Conservation (phyloP, 2,113 vertebrate species). For the Climacteris rufus region DNA sequence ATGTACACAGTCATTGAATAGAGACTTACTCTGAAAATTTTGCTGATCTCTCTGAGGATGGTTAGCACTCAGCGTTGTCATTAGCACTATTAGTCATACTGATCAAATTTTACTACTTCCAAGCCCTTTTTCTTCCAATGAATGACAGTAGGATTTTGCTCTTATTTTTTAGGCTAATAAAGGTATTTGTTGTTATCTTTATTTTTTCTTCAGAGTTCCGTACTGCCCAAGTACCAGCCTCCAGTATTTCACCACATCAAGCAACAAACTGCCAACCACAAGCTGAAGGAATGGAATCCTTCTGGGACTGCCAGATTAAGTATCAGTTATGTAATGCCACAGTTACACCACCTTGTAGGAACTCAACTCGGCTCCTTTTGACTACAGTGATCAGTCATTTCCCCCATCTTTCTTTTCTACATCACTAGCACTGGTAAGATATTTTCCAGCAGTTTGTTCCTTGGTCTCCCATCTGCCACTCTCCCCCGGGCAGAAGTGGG, state of each 20-base stretch:
- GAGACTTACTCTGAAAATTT: not conserved
- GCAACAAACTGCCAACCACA: not conserved
- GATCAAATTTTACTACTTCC: not conserved
- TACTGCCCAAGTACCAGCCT: not conserved
- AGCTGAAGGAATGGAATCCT: not conserved
- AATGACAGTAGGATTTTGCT: not conserved
- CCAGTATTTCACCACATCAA: not conserved
- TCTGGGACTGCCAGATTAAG: not conserved
- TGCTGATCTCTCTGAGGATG: not conserved
- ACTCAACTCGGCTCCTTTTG: not conserved
- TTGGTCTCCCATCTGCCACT: conserved; percentile 22
- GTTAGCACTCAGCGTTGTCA: not conserved
- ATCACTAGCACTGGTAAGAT: conserved; percentile 1
- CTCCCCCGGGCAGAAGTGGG: not conserved
- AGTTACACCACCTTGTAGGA: not conserved
- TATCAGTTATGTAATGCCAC: not conserved
- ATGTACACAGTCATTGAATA: not conserved
- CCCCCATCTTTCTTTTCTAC: not conserved
- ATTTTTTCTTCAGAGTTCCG: not conserved
- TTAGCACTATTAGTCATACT: not conserved
- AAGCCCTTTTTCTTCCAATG: not conserved
- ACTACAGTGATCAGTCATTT: not conserved
- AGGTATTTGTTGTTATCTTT: not conserved
- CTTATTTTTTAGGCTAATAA: not conserved
- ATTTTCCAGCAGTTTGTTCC: conserved; percentile 10